Evolutionary conservation across 2,113 vertebrate genomes (phyloP).

Genomic region (Cygnus buccinator): DNA sequence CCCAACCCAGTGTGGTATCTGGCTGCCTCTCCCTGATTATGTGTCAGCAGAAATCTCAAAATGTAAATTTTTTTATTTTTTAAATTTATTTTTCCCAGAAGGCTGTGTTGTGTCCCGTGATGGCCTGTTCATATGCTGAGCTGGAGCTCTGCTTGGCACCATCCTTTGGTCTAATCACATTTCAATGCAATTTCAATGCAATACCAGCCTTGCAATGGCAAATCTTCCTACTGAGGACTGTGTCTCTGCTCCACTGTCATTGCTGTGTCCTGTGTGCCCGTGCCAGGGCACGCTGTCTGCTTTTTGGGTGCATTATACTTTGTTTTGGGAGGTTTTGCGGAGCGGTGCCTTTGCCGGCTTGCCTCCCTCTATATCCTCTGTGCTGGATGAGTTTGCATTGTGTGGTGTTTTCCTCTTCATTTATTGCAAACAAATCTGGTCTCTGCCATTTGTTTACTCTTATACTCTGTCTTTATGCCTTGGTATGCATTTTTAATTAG

Average conservation of each 20-base stretch:
- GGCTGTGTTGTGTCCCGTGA: neutral
- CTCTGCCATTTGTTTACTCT: conserved; percentile 74
- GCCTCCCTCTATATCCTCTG: neutral
- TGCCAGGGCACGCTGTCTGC: rapidly evolving
- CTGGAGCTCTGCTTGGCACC: conserved; percentile 26
- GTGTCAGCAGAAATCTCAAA: neutral
- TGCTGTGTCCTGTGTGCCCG: neutral
- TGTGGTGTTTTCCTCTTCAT: conserved; percentile 71
- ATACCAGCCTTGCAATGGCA: neutral
- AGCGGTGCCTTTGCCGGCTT: neutral
- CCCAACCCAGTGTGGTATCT: neutral
- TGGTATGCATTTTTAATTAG: conserved; percentile 74
- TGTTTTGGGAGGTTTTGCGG: neutral
- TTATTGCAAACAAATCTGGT: conserved; percentile 75
- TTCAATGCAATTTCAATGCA: neutral
- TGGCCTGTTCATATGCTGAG: neutral
- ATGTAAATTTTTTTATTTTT: neutral
- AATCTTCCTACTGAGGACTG: neutral
- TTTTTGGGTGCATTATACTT: neutral
- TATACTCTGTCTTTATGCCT: conserved; percentile 71
- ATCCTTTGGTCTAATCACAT: neutral
- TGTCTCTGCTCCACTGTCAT: neutral
- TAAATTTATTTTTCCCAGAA: neutral
- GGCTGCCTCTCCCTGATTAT: neutral
- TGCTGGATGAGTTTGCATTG: conserved; percentile 67